phyloP scores from a whole-genome alignment of 2,888 invertebrate genomes.

The Epinotia brunnichana region DNA sequence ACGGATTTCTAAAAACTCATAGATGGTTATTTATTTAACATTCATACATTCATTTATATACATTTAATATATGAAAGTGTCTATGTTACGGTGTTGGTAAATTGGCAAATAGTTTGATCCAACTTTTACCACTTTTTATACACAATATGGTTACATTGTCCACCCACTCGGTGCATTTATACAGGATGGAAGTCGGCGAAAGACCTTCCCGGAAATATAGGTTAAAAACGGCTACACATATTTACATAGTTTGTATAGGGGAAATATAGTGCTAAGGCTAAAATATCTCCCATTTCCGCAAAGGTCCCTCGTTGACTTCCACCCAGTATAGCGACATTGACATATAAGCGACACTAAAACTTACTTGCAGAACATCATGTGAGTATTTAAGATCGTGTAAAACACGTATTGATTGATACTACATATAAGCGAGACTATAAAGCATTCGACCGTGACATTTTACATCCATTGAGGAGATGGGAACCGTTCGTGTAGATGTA shows the following conservation, averaged over 20 bases:
- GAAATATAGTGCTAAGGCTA: too few relatives aligned
- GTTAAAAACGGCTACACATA: too few relatives aligned
- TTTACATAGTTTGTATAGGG: too few relatives aligned
- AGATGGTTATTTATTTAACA: neutral
- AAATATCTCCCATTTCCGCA: too few relatives aligned
- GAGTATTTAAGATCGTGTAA: conserved; percentile 3
- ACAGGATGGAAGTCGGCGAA: too few relatives aligned
- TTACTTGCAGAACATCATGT: neutral
- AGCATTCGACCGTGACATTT: conserved; percentile 60
- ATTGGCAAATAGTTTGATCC: neutral
- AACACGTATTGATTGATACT: conserved; percentile 10
- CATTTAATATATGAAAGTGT: neutral
- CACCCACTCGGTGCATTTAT: neutral
- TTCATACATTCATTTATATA: neutral
- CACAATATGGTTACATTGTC: neutral
- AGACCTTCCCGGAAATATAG: too few relatives aligned
- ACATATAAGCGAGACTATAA: conserved; percentile 17
- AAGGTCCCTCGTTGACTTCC: too few relatives aligned
- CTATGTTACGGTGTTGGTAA: neutral
- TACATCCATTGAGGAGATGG: conserved; percentile 51
- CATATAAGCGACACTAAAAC: neutral
- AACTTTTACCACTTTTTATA: neutral
- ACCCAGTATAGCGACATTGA: neutral
- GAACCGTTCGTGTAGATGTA: conserved; percentile 19
- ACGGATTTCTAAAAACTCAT: neutral